Conservation (phyloP, 2,888 invertebrate genomes). For the Leptinotarsa juncta region DNA sequence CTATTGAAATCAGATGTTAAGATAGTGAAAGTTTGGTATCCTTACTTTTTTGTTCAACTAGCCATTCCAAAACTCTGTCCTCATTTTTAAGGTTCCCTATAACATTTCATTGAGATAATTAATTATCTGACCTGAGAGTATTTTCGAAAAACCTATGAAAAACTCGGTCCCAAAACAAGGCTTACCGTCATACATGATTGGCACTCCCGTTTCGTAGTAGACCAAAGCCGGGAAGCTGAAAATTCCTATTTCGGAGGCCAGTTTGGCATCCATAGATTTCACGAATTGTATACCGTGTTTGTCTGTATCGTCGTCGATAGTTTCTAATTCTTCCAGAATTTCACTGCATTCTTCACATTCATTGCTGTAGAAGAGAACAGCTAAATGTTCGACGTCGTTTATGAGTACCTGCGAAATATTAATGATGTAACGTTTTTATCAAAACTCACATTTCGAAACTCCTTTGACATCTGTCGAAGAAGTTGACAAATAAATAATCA, state of each 20-base stretch:
- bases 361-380: slow-evolving; percentile 88
- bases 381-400: slow-evolving; percentile 90
- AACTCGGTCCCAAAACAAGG: slow-evolving; percentile 40
- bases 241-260: slow-evolving; percentile 91
- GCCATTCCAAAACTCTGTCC: slow-evolving; percentile 95
- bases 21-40: slow-evolving; percentile 63
- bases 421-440: neutral
- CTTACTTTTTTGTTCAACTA: slow-evolving; percentile 97
- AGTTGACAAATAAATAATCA: too few relatives aligned
- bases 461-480: too few relatives aligned
- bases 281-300: slow-evolving; percentile 94
- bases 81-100: slow-evolving; percentile 95
- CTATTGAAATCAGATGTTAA: slow-evolving; percentile 29
- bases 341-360: slow-evolving; percentile 88
- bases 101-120: slow-evolving; percentile 63
- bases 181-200: slow-evolving; percentile 96
- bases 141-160: slow-evolving; percentile 14
- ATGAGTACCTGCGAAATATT: slow-evolving; percentile 74
- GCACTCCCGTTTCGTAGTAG: slow-evolving; percentile 93
- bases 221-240: slow-evolving; percentile 92
- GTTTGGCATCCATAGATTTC: slow-evolving; percentile 89
- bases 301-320: slow-evolving; percentile 92
- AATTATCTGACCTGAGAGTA: slow-evolving; percentile 28
- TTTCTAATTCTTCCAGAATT: slow-evolving; percentile 89
- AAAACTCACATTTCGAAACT: neutral